Evolutionary conservation across 2,113 vertebrate genomes (phyloP), one percentile per base, ranked within the genome.

Genomic region (Pteruthius melanotis): DNA sequence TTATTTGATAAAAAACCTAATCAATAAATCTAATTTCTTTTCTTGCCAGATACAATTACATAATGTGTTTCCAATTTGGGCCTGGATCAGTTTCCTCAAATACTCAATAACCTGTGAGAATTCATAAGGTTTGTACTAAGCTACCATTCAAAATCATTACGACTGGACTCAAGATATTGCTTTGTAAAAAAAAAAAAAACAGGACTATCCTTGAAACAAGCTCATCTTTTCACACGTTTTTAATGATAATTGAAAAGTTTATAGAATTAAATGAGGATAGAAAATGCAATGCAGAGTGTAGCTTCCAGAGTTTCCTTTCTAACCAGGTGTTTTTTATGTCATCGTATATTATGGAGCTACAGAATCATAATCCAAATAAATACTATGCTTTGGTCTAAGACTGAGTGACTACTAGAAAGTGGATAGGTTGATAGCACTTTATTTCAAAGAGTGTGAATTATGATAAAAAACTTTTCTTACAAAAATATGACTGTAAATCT

Each of bases 1-100:
- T 84, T 90, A 85, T 97, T 96, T 94, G 91, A 95, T 94, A 88
- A 93, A 92, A 93, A n/a, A 24, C 22, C 24, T 74, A 96, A 95
- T 93, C 94, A 93, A 94, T 83, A 83, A 54, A 88, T 92, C 83
- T 92, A 85, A 83, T 94, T 96, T 97, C 49, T 95, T 93, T 77
- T 79, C 77, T 92, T 68, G 61, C 52, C 33, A 82, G 81, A 91
- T 95, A 85, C 61, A 88, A 65, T 93, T 81, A 89, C 74, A 89
- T 83, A 93, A 96, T 90, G 35, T 66, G 72, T 91, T 96, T 94
- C 80, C 77, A 65, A 53, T 95, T 65, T 82, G 39, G 45, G 50
- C 45, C 64, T 70, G 75, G 82, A 88, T 92, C 66, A 30, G 59
- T 90, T 95, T 92, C 68, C 69, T 57, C 60, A 83, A 94, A 93